Evolutionary conservation across 2,797 vertebrate species (phyloP).

Genomic region (Hydrocynus forskahlii): DNA sequence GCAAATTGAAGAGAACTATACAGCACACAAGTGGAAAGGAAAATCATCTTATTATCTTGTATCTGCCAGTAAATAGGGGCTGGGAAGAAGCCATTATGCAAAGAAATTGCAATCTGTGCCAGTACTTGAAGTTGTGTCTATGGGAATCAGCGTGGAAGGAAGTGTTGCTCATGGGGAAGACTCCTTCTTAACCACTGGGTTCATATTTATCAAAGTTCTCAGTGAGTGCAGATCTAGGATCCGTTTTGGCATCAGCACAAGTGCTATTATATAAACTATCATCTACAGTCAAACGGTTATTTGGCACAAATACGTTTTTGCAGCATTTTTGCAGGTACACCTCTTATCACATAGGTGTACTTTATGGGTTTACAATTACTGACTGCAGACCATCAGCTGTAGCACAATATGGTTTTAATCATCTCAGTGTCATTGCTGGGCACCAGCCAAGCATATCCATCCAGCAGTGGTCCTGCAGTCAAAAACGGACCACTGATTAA

Average conservation of each 20-base stretch:
- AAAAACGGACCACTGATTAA: too few relatives aligned
- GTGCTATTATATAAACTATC: background rate
- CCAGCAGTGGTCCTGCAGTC: too few relatives aligned
- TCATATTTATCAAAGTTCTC: background rate
- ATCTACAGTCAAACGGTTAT: background rate
- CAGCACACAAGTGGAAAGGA: constrained; percentile 39
- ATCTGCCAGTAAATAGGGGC: constrained; percentile 48
- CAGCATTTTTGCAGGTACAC: too few relatives aligned
- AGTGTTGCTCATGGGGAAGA: background rate
- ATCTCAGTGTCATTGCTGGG: too few relatives aligned
- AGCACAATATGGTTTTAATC: too few relatives aligned
- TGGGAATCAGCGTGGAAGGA: constrained; percentile 28
- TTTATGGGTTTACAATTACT: too few relatives aligned
- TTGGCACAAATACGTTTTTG: background rate
- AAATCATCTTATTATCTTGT: constrained; percentile 43
- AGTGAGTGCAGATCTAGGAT: background rate
- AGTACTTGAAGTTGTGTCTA: constrained; percentile 29
- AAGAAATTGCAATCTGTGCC: constrained; percentile 45
- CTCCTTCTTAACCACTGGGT: background rate
- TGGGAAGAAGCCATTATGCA: constrained; percentile 51
- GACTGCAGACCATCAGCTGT: too few relatives aligned
- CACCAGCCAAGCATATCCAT: too few relatives aligned
- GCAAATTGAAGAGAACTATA: constrained; percentile 40
- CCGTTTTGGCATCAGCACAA: background rate
- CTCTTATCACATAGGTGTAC: too few relatives aligned